Percentiles rank a stretch among this genome's conserved stretches.
phyloP scores from a whole-genome alignment of 2,797 vertebrate species.

The Gymnothorax reevesii region DNA sequence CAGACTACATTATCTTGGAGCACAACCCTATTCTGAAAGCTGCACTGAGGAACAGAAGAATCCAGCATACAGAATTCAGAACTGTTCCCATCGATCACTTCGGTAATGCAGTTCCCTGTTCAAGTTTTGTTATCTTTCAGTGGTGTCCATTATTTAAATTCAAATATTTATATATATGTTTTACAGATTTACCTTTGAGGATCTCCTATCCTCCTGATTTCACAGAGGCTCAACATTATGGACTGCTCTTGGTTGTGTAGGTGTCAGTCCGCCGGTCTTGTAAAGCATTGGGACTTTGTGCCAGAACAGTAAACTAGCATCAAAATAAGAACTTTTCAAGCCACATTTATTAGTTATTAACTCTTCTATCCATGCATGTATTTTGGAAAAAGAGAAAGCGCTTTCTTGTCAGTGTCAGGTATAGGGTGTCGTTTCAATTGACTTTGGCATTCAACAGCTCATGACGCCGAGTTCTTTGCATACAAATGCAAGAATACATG shows the following conservation, averaged over 20 bases:
- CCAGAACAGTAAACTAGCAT: background rate
- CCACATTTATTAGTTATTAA: background rate
- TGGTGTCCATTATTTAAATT: background rate
- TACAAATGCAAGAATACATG: no score
- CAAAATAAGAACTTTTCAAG: background rate
- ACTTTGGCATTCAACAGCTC: no score
- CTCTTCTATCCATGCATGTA: no score
- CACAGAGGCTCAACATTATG: slow-evolving; percentile 72
- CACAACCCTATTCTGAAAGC: slow-evolving; percentile 71
- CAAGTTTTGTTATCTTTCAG: background rate
- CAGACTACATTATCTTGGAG: slow-evolving; percentile 76
- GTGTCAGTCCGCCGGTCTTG: slow-evolving; percentile 35
- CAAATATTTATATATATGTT: slow-evolving; percentile 14
- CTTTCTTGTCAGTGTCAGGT: slow-evolving; percentile 27
- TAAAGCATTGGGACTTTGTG: background rate
- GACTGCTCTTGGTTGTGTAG: slow-evolving; percentile 73
- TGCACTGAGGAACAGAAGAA: slow-evolving; percentile 68
- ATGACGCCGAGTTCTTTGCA: no score
- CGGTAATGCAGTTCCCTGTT: slow-evolving; percentile 56
- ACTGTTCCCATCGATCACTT: slow-evolving; percentile 69
- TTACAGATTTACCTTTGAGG: slow-evolving; percentile 73
- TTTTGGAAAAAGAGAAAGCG: background rate
- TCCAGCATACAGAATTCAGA: slow-evolving; percentile 67
- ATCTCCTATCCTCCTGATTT: slow-evolving; percentile 75
- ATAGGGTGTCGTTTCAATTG: background rate